Percentiles rank a stretch among this genome's conserved stretches.
These are phyloP conservation scores for Leptodactylus fuscus DNA, from an alignment of 2,113 vertebrate species.

Conservation along the genomic window DNA sequence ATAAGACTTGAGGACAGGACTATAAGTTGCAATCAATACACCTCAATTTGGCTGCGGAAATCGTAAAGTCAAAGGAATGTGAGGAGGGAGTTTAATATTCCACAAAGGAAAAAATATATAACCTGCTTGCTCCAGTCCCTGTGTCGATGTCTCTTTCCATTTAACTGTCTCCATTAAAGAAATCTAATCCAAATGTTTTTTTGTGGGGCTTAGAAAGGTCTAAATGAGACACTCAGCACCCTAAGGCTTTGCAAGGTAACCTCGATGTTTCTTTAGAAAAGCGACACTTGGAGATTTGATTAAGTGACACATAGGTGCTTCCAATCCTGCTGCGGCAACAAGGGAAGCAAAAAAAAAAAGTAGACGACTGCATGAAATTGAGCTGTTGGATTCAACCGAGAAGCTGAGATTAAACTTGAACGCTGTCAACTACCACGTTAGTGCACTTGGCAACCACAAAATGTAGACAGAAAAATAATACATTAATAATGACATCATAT, in stretches of 20 bases:
- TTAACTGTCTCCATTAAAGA: conserved; percentile 62
- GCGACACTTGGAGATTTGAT: conserved; percentile 66
- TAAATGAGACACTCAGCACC: conserved; percentile 64
- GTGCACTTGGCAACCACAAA: conserved; percentile 60
- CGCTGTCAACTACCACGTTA: conserved; percentile 63
- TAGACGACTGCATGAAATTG: conserved; percentile 60
- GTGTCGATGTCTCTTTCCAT: conserved; percentile 52
- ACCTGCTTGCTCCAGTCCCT: conserved; percentile 31
- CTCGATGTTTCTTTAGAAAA: conserved; percentile 60
- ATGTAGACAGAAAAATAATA: conserved; percentile 59
- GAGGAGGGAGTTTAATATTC: conserved; percentile 46
- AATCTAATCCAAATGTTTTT: conserved; percentile 55
- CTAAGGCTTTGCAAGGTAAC: conserved; percentile 66
- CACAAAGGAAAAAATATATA: conserved; percentile 33
- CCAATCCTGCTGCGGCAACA: conserved; percentile 63
- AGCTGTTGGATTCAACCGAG: conserved; percentile 58
- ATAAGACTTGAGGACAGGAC: conserved; percentile 7
- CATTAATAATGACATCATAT: conserved; percentile 60
- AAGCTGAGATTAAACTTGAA: conserved; percentile 64
- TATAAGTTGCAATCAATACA: conserved; percentile 49
- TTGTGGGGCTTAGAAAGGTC: conserved; percentile 50
- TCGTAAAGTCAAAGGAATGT: conserved; percentile 25
- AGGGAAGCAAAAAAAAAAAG: conserved; percentile 65
- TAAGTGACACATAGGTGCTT: conserved; percentile 66
- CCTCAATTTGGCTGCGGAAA: conserved; percentile 51